Evolutionary conservation across 1,140 invertebrate genomes (phyloP).

Genomic region (Teleopsis dalmanni): DNA sequence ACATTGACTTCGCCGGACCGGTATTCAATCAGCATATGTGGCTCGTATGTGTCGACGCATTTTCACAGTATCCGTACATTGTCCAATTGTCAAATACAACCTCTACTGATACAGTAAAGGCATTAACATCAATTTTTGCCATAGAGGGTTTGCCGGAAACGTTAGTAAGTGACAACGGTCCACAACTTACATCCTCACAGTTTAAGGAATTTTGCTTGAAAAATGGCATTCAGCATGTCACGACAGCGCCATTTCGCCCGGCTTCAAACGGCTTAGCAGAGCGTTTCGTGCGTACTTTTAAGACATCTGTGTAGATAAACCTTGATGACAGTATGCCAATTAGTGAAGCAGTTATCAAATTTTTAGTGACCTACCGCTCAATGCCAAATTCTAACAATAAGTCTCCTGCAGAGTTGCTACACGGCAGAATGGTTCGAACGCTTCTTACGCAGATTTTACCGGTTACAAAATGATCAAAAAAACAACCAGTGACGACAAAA

Average conservation of each 20-base stretch:
- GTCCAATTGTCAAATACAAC: neutral
- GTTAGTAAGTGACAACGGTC: slow-evolving; percentile 23
- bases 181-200: slow-evolving; percentile 6
- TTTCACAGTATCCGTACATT: slow-evolving; percentile 8
- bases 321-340: neutral
- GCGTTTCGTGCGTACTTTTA: slow-evolving; percentile 15
- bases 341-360: slow-evolving; percentile 1
- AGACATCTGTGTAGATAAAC: slow-evolving; percentile 1
- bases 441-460: neutral
- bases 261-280: slow-evolving; percentile 29
- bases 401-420: neutral
- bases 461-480: neutral
- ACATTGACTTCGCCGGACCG: slow-evolving; percentile 27
- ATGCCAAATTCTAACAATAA: slow-evolving; percentile 3
- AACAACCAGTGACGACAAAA: neutral
- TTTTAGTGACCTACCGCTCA: neutral
- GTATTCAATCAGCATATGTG: slow-evolving; percentile 5
- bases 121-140: slow-evolving; percentile 13
- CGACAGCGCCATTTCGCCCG: slow-evolving; percentile 16
- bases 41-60: slow-evolving; percentile 7
- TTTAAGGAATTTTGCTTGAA: neutral
- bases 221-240: slow-evolving; percentile 20
- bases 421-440: slow-evolving; percentile 1
- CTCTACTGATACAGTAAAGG: neutral
- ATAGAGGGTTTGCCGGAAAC: slow-evolving; percentile 7